Conservation (phyloP, 2,113 vertebrate genomes). For the Carettochelys insculpta region DNA sequence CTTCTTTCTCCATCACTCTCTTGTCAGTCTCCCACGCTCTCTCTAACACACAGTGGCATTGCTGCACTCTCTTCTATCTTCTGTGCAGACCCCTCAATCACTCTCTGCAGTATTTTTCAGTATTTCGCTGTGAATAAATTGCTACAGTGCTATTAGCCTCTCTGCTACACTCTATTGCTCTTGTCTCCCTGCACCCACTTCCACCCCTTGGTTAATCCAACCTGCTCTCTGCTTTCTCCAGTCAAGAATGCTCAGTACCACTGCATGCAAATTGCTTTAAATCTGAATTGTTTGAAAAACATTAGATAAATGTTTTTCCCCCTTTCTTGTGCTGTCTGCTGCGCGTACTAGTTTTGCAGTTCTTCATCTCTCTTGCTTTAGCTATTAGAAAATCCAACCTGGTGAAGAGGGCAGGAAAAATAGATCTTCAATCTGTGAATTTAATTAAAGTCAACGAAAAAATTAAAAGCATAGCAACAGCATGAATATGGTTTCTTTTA, state of each 20-base stretch:
- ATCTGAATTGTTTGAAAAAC: slow-evolving; percentile 39
- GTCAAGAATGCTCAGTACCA: not conserved
- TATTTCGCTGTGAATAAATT: slow-evolving; percentile 37
- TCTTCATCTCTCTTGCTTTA: not conserved
- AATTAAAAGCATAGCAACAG: accelerated
- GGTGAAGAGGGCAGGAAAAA: not conserved
- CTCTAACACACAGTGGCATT: not conserved
- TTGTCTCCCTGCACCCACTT: slow-evolving; percentile 57
- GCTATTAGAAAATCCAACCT: not conserved
- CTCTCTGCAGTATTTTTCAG: slow-evolving; percentile 4
- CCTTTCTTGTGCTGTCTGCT: not conserved
- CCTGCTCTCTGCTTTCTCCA: slow-evolving; percentile 40
- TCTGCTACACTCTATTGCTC: slow-evolving; percentile 59
- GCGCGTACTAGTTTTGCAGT: not conserved
- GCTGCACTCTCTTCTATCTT: not conserved
- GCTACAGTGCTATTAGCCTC: slow-evolving; percentile 49
- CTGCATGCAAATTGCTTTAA: slow-evolving; percentile 23
- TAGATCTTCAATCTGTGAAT: not conserved
- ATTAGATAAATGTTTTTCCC: slow-evolving; percentile 12
- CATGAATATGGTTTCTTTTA: not conserved
- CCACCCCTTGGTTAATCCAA: slow-evolving; percentile 33
- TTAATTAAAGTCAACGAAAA: accelerated
- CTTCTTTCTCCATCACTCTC: not conserved
- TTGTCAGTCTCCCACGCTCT: not conserved
- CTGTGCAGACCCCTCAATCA: not conserved